Percentiles rank a stretch among this genome's conserved stretches.
phyloP scores from a whole-genome alignment of 64 coral and sea anemone species.

The Dendronephthya gigantea region DNA sequence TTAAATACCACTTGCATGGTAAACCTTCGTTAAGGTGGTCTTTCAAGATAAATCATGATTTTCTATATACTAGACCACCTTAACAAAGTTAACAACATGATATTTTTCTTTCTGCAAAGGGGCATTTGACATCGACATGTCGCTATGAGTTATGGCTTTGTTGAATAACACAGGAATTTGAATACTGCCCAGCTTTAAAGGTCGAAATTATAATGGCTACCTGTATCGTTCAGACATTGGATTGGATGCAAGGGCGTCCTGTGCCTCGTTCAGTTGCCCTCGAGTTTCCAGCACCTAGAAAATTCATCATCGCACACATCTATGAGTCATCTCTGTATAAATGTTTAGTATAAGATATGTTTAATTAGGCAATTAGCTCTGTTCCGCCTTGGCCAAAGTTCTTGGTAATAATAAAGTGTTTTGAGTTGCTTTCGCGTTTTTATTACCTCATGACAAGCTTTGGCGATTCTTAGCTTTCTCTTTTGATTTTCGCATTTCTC shows the following conservation, averaged over 20 bases:
- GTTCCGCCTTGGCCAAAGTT: background rate
- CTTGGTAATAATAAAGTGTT: no score
- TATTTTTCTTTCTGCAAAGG: no score
- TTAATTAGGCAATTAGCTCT: background rate
- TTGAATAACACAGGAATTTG: no score
- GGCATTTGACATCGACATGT: no score
- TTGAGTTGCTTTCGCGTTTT: no score
- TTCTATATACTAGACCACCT: no score
- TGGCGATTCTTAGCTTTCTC: slow-evolving; percentile 57
- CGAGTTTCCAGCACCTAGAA: slow-evolving; percentile 69
- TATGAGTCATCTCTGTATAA: no score
- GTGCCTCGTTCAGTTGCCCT: slow-evolving; percentile 56
- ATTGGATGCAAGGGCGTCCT: slow-evolving; percentile 43
- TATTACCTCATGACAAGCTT: slow-evolving; percentile 70
- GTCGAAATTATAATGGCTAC: background rate
- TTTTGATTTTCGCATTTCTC: slow-evolving; percentile 51
- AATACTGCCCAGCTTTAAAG: background rate
- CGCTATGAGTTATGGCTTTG: no score
- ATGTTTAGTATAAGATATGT: background rate
- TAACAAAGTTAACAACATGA: no score
- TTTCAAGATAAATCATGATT: no score
- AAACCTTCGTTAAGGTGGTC: no score
- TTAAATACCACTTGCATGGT: no score
- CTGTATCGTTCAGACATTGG: slow-evolving; percentile 59
- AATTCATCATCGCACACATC: background rate